Evolutionary conservation across 2,888 invertebrate species (phyloP), one percentile per base, ranked within the genome.

Genomic region (Trissoscelio sp.): DNA sequence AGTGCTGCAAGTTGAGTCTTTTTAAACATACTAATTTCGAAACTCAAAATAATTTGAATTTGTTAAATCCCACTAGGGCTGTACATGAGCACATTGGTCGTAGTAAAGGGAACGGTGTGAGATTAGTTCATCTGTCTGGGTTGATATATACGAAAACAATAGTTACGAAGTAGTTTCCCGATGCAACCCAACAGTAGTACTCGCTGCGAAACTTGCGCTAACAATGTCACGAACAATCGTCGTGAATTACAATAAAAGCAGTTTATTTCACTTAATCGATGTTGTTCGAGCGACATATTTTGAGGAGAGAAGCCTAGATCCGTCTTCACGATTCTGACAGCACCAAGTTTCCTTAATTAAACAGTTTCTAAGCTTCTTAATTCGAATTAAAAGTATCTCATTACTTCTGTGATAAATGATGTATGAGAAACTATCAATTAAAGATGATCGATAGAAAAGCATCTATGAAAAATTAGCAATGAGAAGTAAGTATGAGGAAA

Each of bases 61-160:
- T 16, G 46, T 44, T 62, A 28, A 62, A 37, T 70, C 62, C 55
- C 69, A 37, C 14, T 22, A 53, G 62, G 11, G 53, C 55, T 60
- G 58, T 55, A 60, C 34, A 55, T 55, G 62, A 70, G 14, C 44
- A 51, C 18, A 34, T 7, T 42, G 67, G 20, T 60, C 11, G 55
- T 31, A 39, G 51, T 60, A 16, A 42, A 64, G 72, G 51, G 16
- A 57, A 11, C 22, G 57, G 55, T 70, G 69, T 22, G 69, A 69
- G 69, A 81, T 78, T 77, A 79, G 83, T 77, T 83, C 73, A 70
- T 74, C 80, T 53, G 80, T 75, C 78, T 67, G 69, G 28, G 48
- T 69, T 80, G 75, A 81, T 84, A 81, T 74, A 82, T 82, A 83
- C 74, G 73, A 73, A 74, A 79, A 81, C 83, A 83, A 82, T 83